Percentiles rank a stretch among this genome's conserved stretches.
These are phyloP conservation scores for Dryas iulia DNA, from an alignment of 1,140 invertebrate genomes.

Conservation along the genomic window DNA sequence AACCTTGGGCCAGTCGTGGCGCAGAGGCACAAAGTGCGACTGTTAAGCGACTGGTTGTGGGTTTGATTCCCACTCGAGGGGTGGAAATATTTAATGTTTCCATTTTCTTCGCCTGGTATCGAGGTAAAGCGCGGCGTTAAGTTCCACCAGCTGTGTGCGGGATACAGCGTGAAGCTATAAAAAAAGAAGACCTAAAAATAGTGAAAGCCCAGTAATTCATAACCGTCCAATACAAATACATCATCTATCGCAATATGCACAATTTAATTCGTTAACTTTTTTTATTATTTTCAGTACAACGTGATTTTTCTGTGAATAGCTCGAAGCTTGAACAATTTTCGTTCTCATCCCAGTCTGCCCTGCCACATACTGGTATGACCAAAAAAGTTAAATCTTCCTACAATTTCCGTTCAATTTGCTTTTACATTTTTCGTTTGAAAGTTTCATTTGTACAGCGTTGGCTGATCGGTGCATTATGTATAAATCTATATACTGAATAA, in stretches of 20 bases:
- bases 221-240: not conserved
- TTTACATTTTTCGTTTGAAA: constrained; percentile 10
- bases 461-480: constrained; percentile 2
- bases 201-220: not conserved
- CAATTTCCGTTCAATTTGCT: constrained; percentile 26
- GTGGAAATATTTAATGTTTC: too few relatives aligned
- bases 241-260: not conserved
- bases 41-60: too few relatives aligned
- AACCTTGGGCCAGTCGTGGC: too few relatives aligned
- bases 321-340: not conserved
- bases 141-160: too few relatives aligned
- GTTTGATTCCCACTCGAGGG: too few relatives aligned
- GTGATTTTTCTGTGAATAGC: not conserved
- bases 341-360: not conserved
- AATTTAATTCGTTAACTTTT: not conserved
- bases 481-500: too few relatives aligned
- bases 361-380: not conserved
- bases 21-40: too few relatives aligned
- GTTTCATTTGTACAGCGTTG: constrained; percentile 20
- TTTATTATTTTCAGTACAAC: not conserved
- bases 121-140: too few relatives aligned
- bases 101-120: too few relatives aligned
- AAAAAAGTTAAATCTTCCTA: constrained; percentile 21
- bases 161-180: too few relatives aligned
- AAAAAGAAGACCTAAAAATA: too few relatives aligned